Evolutionary conservation across 2,888 invertebrate genomes (phyloP).

Genomic region (Odontomyia ornata): DNA sequence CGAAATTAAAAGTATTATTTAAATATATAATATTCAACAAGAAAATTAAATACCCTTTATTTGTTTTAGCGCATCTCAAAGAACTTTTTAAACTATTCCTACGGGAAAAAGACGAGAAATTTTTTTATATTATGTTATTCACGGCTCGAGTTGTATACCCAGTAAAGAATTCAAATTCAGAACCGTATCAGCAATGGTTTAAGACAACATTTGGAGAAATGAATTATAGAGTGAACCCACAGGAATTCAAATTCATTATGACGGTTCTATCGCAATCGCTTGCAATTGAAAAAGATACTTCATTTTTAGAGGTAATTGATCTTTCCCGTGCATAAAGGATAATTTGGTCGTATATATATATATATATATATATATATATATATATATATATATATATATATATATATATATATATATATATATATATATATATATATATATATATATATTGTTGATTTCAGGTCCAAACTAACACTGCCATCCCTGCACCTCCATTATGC

Average conservation of each 20-base stretch:
- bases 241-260: slow-evolving; percentile 57
- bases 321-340: too few relatives aligned
- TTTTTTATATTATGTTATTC: slow-evolving; percentile 56
- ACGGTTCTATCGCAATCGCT: slow-evolving; percentile 56
- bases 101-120: slow-evolving; percentile 51
- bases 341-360: neutral
- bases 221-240: slow-evolving; percentile 56
- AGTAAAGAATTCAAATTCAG: slow-evolving; percentile 17
- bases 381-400: too few relatives aligned
- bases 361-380: too few relatives aligned
- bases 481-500: slow-evolving; percentile 58
- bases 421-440: too few relatives aligned
- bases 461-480: slow-evolving; percentile 59
- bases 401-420: too few relatives aligned
- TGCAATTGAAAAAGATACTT: slow-evolving; percentile 56
- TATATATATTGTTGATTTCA: slow-evolving; percentile 51
- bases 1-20: slow-evolving; percentile 56
- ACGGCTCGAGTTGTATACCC: slow-evolving; percentile 56
- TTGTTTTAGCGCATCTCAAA: slow-evolving; percentile 56
- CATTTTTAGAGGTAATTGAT: slow-evolving; percentile 57
- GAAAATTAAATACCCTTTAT: neutral
- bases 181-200: slow-evolving; percentile 56
- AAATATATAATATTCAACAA: neutral
- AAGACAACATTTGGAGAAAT: slow-evolving; percentile 61
- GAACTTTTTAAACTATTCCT: slow-evolving; percentile 56